These are phyloP conservation scores for Ptilonorhynchus violaceus DNA, from an alignment of 2,113 vertebrate species.

Conservation along the genomic window DNA sequence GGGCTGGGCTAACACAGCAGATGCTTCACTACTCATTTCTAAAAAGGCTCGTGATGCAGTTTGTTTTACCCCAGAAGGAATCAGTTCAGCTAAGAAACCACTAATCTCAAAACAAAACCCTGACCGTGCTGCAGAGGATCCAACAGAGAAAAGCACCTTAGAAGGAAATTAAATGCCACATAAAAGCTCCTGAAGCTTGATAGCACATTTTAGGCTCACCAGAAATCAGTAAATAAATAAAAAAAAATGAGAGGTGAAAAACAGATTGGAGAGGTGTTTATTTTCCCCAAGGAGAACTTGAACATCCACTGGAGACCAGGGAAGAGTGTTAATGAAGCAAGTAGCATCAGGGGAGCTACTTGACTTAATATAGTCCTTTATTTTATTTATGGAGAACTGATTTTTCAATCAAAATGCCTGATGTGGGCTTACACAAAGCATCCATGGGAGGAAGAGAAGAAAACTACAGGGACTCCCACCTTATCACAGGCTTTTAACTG, in stretches of 20 bases:
- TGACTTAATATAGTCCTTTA: constrained; percentile 1
- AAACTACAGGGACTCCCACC: neutral
- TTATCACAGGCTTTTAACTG: neutral
- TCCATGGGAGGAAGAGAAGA: neutral
- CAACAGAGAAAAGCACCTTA: neutral
- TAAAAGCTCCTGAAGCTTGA: neutral
- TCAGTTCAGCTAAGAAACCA: neutral
- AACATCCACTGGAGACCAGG: neutral
- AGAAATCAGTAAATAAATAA: constrained; percentile 10
- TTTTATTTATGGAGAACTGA: constrained; percentile 11
- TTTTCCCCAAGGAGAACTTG: constrained; percentile 7
- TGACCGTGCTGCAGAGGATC: neutral
- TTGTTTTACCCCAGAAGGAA: neutral
- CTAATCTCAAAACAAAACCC: neutral
- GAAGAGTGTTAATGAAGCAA: constrained; percentile 25
- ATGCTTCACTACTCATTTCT: neutral
- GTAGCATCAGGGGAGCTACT: neutral
- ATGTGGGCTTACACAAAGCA: neutral
- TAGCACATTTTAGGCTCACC: neutral
- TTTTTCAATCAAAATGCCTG: neutral
- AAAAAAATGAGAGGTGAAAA: neutral
- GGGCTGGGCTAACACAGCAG: neutral
- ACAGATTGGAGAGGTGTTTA: constrained; percentile 10
- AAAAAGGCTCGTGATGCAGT: neutral
- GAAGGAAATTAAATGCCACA: neutral